phyloP scores from a whole-genome alignment of 2,888 invertebrate genomes.

The Drosophila pegasa region DNA sequence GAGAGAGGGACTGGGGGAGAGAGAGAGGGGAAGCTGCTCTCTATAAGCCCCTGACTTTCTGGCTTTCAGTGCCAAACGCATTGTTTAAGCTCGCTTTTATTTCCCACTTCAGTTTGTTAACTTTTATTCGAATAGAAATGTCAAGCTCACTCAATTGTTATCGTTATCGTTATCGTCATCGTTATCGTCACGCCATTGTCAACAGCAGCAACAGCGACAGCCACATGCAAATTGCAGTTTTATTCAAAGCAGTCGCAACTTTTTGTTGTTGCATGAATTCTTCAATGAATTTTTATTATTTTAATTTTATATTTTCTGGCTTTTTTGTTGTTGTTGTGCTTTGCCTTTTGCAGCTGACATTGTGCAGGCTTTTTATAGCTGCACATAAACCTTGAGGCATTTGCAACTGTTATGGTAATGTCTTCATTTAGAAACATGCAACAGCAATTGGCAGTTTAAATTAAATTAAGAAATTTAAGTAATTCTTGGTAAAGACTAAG shows the following conservation, averaged over 20 bases:
- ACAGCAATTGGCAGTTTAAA: not conserved
- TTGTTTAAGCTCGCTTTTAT: constrained; percentile 34
- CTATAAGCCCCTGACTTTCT: not conserved
- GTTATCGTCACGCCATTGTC: constrained; percentile 37
- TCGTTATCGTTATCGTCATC: constrained; percentile 30
- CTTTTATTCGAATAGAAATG: constrained; percentile 48
- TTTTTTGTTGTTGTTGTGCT: not conserved
- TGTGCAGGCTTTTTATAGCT: constrained; percentile 23
- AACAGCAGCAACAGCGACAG: constrained; percentile 2
- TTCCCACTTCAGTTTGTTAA: constrained; percentile 22
- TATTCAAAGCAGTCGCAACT: constrained; percentile 37
- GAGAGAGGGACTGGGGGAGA: not conserved
- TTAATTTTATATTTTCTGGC: not conserved
- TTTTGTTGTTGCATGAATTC: constrained; percentile 9
- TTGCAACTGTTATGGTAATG: constrained; percentile 23
- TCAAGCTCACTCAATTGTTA: constrained; percentile 37
- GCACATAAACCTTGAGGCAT: constrained; percentile 14
- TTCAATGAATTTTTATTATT: constrained; percentile 11
- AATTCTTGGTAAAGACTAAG: not conserved
- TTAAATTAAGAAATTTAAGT: not conserved
- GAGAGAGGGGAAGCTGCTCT: not conserved
- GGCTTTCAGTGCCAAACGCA: constrained; percentile 13
- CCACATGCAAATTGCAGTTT: constrained; percentile 56
- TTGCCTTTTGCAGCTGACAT: constrained; percentile 19
- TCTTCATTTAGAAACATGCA: constrained; percentile 11